Evolutionary conservation across 2,797 vertebrate species (phyloP).

Genomic region (Pelodytes ibericus): DNA sequence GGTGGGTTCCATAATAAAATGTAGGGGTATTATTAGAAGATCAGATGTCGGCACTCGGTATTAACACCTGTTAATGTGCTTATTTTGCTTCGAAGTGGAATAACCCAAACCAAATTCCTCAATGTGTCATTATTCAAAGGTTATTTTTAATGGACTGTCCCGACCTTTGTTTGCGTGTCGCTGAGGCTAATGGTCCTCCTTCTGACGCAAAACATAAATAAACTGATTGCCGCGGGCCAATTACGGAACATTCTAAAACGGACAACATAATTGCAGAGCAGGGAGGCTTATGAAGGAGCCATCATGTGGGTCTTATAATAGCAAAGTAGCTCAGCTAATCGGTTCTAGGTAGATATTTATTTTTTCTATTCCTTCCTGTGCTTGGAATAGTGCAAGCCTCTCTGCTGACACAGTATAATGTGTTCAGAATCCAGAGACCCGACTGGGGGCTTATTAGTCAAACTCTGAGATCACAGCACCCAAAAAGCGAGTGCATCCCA

Average conservation of each 20-base stretch:
- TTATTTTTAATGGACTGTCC: not conserved
- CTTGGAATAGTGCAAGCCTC: not conserved
- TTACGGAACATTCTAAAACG: not conserved
- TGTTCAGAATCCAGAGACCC: no score
- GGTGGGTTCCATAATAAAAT: no score
- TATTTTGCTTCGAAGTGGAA: no score
- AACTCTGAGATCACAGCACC: no score
- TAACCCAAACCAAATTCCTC: no score
- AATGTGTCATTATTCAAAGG: not conserved
- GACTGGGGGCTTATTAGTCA: no score
- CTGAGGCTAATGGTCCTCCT: not conserved
- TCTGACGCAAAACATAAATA: not conserved
- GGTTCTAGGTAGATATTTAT: not conserved
- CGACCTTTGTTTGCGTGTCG: not conserved
- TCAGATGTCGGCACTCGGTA: no score
- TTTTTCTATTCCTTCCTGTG: not conserved
- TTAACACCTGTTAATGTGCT: no score
- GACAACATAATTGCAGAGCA: conserved; percentile 1
- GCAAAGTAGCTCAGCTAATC: not conserved
- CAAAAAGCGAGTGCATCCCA: no score
- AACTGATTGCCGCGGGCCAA: not conserved
- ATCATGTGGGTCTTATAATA: conserved; percentile 3
- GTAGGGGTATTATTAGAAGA: no score
- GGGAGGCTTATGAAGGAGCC: not conserved
- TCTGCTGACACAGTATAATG: no score